These are phyloP conservation scores for Drosophila subsilvestris DNA, from an alignment of 2,888 invertebrate genomes.

Conservation along the genomic window DNA sequence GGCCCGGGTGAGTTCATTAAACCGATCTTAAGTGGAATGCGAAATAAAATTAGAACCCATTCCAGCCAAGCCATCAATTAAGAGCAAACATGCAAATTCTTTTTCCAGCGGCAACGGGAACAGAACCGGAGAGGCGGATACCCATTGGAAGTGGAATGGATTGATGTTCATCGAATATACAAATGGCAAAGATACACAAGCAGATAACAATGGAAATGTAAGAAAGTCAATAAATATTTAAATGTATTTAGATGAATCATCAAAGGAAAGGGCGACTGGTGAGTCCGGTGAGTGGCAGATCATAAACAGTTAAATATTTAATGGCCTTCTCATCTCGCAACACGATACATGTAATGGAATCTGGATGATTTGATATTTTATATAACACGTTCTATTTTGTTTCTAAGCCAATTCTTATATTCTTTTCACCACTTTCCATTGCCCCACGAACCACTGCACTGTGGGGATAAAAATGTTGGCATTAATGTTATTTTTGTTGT, in stretches of 20 bases:
- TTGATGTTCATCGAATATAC: slow-evolving; percentile 41
- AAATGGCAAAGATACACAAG: slow-evolving; percentile 28
- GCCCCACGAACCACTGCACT: no score
- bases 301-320: neutral
- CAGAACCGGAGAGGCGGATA: slow-evolving; percentile 13
- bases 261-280: neutral
- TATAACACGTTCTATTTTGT: no score
- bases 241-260: neutral
- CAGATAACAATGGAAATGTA: slow-evolving; percentile 29
- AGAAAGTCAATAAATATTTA: slow-evolving; percentile 39
- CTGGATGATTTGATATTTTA: neutral
- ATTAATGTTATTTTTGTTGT: no score
- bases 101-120: slow-evolving; percentile 51
- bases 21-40: slow-evolving; percentile 49
- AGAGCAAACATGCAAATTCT: slow-evolving; percentile 65
- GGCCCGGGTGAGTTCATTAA: slow-evolving; percentile 40
- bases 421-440: no score
- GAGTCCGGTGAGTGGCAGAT: neutral
- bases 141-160: slow-evolving; percentile 1
- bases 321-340: no score
- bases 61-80: slow-evolving; percentile 69
- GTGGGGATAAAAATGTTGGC: no score
- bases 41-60: slow-evolving; percentile 64
- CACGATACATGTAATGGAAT: neutral
- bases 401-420: neutral